Evolutionary conservation across 2,888 invertebrate genomes (phyloP), one percentile per base, ranked within the genome.

Genomic region (Minunthozetes semirufus): DNA sequence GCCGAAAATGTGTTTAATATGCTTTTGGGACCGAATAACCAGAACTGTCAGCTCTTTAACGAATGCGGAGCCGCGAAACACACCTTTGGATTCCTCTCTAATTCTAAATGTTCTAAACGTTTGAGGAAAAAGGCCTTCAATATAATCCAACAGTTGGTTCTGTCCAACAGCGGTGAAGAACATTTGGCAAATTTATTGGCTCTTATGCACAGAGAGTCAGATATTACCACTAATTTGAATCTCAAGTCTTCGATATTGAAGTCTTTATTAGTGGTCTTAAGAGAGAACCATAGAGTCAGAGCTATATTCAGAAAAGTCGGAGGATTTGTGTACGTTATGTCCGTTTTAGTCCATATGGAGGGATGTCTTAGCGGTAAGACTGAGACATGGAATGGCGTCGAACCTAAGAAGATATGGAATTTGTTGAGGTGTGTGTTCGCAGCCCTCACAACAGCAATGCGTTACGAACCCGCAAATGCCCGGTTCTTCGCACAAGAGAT

Each of bases 391-490:
- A 53, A 50, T 19, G 22, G 46, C 11, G 53, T 76, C 19, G 73
- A 76, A 19, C 56, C 50, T 13, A 73, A 63, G 53, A 72, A 75
- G 59, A 56, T 76, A 11, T 76, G 75, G 72, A 75, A 72, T 42
- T 61, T 76, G n/a, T 66, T 77, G 17, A 68, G 48, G 81, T 89
- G 93, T 75, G 93, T 96, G 13, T 96, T 97, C 84, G 93, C 93
- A 81, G 94, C 95, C 0, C 88, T 99, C 79, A 93, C 94, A 77
- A 93, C 96, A 0, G 96, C 97, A 1, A 98, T 99, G 98, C 87
- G 99, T 79, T 99, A 96, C 82, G 99, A 99, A 83, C 99, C 99
- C 1, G 97, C 97, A 0, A 99, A 99, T 83, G 98, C 98, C 0
- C 95, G 95, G 83, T 94, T 95, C 85, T 99, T 99, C 85, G 90